These are phyloP conservation scores for Octodonta nipae DNA, from an alignment of 2,888 invertebrate genomes.

Conservation along the genomic window DNA sequence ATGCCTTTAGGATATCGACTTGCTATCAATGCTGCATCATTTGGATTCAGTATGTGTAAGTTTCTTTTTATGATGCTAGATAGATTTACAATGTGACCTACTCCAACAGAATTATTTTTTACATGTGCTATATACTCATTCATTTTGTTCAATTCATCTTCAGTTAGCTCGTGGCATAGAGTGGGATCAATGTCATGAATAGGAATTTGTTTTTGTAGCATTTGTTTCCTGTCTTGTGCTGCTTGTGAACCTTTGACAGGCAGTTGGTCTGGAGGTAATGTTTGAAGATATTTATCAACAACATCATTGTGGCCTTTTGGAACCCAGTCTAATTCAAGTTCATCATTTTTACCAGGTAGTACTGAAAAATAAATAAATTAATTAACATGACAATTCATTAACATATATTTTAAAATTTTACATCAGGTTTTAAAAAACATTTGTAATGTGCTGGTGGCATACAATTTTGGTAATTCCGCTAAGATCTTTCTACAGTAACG, in stretches of 20 bases:
- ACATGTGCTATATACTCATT: constrained; percentile 34
- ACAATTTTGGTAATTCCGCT: too few species aligned
- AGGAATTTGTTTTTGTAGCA: constrained; percentile 73
- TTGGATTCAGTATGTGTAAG: constrained; percentile 13
- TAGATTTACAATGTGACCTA: constrained; percentile 28
- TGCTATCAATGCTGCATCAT: constrained; percentile 22
- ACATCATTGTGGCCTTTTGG: constrained; percentile 33
- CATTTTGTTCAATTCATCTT: constrained; percentile 32
- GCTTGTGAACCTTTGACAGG: constrained; percentile 73
- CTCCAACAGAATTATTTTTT: constrained; percentile 31
- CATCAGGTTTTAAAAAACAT: neutral
- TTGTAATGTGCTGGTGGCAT: too few species aligned
- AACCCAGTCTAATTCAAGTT: constrained; percentile 33
- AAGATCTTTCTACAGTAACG: too few species aligned
- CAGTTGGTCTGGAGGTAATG: constrained; percentile 55
- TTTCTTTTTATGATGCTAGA: constrained; percentile 20
- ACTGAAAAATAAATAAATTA: constrained; percentile 17
- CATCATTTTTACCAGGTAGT: constrained; percentile 32
- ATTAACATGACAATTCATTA: neutral
- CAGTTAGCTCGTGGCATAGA: constrained; percentile 42
- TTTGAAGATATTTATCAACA: constrained; percentile 33
- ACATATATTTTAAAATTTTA: neutral
- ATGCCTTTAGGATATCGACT: constrained; percentile 23
- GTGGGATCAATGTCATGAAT: constrained; percentile 65
- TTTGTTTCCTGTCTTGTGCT: constrained; percentile 62